These are phyloP conservation scores for Drosophila sucinea DNA, from an alignment of 1,140 invertebrate genomes.

Conservation along the genomic window DNA sequence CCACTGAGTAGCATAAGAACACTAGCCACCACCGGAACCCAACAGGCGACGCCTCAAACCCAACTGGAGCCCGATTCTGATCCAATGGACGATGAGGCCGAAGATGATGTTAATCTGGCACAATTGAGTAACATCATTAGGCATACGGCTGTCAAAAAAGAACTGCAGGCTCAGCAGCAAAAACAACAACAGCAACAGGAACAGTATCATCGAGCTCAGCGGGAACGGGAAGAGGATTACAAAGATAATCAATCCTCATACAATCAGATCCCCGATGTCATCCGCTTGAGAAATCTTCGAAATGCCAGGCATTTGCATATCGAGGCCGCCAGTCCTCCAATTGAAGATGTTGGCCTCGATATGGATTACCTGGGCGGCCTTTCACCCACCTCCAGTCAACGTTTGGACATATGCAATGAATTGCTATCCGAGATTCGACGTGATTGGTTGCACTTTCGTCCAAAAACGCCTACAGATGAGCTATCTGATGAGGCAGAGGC, in stretches of 20 bases:
- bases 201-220: constrained; percentile 43
- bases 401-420: constrained; percentile 80
- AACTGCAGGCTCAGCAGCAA: constrained; percentile 62
- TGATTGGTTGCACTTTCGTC: constrained; percentile 89
- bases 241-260: constrained; percentile 5
- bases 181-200: constrained; percentile 57
- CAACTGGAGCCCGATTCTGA: constrained; percentile 26
- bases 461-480: constrained; percentile 86
- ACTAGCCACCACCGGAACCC: constrained; percentile 30
- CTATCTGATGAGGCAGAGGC: constrained; percentile 52
- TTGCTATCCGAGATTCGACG: constrained; percentile 76
- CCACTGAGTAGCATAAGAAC: constrained; percentile 74
- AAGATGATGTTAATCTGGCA: constrained; percentile 80
- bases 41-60: constrained; percentile 37
- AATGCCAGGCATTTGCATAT: constrained; percentile 53
- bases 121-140: constrained; percentile 77
- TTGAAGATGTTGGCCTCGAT: constrained; percentile 25
- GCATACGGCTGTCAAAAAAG: constrained; percentile 73
- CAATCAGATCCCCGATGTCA: constrained; percentile 78
- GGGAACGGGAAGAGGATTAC: constrained; percentile 40
- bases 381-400: constrained; percentile 79
- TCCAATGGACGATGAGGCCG: constrained; percentile 70
- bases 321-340: constrained; percentile 26
- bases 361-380: constrained; percentile 68
- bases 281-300: constrained; percentile 66